Evolutionary conservation across 1,140 invertebrate species (phyloP), one percentile per base, ranked within the genome.

Genomic region (Saccostrea cuccullata): DNA sequence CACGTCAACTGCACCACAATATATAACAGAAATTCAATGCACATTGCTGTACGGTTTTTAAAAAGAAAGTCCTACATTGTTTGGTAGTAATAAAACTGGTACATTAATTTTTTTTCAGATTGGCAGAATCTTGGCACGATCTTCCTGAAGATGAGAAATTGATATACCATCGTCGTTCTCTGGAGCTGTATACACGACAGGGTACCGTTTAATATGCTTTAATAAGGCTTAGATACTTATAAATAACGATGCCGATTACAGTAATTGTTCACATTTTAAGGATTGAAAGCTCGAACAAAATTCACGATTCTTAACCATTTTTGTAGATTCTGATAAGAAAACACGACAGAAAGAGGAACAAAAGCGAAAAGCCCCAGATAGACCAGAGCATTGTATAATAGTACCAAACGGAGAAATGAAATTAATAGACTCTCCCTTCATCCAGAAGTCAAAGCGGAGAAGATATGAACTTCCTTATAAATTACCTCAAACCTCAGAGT

Each of bases 381-480:
- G 82, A 84, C 20, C 82, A n/a, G 82, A 55, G 47, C 82, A 55
- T 55, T 84, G 40, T 55, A 55, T 84, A 23, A 84, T 56, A 20
- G 40, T 55, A 55, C 82, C 55, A 5, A 55, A 30, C 26, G 30
- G 70, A 30, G 40, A 56, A 20, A 55, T 84, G 82, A 84, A 56
- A 55, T 26, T 84, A 9, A 55, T 84, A 56, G 82, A 84, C 55
- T 84, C 82, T 47, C 82, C 82, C n/a, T 84, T 84, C 47, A 84
- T 84, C 12, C 82, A 84, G 40, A 84, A 84, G 55, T 84, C 82
- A 12, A 84, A 84, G 20, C 82, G 82, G n/a, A 84, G 82, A n/a
- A 55, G 82, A 40, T 84, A 84, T 55, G 82, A 84, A 20, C 55
- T 84, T 3, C 82, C 82, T 12, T 84, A 84, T 40, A 77, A 77